phyloP scores from a whole-genome alignment of 2,888 invertebrate species.

The Leptopilina myrica region DNA sequence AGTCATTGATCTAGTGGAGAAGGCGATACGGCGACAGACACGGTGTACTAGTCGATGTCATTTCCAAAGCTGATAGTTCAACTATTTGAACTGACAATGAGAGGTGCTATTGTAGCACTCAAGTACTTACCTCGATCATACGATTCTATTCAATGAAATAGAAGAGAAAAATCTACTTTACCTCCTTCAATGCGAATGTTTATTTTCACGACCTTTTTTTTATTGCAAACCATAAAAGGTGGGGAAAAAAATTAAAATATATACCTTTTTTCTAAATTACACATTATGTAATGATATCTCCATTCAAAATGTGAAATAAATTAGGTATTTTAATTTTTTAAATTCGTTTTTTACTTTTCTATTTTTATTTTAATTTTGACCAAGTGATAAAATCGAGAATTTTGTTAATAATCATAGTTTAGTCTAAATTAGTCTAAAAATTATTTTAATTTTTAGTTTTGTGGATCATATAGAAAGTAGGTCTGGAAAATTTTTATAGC shows the following conservation, averaged over 20 bases:
- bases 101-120: not conserved
- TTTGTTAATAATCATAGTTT: no score
- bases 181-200: slow-evolving; percentile 4
- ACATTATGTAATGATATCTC: no score
- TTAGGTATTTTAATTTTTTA: not conserved
- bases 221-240: no score
- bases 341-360: not conserved
- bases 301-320: no score
- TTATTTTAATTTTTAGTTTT: no score
- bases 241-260: no score
- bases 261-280: no score
- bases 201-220: not conserved
- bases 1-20: slow-evolving; percentile 8
- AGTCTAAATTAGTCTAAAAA: no score
- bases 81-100: slow-evolving; percentile 1
- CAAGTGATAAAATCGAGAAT: no score
- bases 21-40: not conserved
- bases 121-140: slow-evolving; percentile 11
- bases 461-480: no score
- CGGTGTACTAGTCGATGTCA: slow-evolving; percentile 9
- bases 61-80: not conserved
- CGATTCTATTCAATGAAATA: not conserved
- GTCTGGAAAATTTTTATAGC: no score
- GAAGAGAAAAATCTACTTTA: not conserved
- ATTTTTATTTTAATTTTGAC: no score